These are phyloP conservation scores for Leptogaster cylindrica DNA, from an alignment of 2,888 invertebrate species.

Conservation along the genomic window DNA sequence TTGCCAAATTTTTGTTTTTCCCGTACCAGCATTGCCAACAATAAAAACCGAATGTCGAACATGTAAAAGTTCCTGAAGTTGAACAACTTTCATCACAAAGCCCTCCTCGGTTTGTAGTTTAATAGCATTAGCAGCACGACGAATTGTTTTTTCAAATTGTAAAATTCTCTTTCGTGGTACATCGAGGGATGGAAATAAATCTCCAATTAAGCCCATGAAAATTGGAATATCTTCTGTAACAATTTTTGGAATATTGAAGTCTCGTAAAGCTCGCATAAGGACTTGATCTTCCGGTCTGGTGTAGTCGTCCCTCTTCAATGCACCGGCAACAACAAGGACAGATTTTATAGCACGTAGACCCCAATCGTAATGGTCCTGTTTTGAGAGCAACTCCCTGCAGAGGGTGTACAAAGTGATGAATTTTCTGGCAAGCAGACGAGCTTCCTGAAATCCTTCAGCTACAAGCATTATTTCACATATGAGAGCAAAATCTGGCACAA, in stretches of 20 bases:
- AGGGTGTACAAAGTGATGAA: constrained; percentile 94
- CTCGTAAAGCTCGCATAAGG: constrained; percentile 90
- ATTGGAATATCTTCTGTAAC: constrained; percentile 90
- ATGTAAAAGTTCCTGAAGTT: constrained; percentile 89
- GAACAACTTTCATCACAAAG: constrained; percentile 86
- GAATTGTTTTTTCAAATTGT: constrained; percentile 82
- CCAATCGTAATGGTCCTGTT: constrained; percentile 98
- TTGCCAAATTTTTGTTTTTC: constrained; percentile 94
- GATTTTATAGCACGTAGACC: constrained; percentile 97
- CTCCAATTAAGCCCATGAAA: constrained; percentile 95
- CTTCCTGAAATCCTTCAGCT: constrained; percentile 95
- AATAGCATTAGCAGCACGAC: constrained; percentile 78
- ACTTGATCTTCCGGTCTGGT: constrained; percentile 90
- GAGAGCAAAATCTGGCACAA: constrained; percentile 94
- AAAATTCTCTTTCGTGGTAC: constrained; percentile 86
- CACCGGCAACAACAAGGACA: constrained; percentile 92
- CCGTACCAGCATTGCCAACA: constrained; percentile 85
- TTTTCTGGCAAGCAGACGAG: constrained; percentile 87
- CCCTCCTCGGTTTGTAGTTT: constrained; percentile 90
- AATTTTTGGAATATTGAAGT: constrained; percentile 95
- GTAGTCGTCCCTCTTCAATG: constrained; percentile 82
- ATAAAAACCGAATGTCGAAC: constrained; percentile 94
- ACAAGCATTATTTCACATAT: constrained; percentile 99
- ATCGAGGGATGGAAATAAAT: constrained; percentile 89
- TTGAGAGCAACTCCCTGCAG: constrained; percentile 88